A percentile compares a stretch with the other conserved stretches of the same genome.
phyloP scores from a whole-genome alignment of 2,113 vertebrate species.

The Tinamus guttatus region DNA sequence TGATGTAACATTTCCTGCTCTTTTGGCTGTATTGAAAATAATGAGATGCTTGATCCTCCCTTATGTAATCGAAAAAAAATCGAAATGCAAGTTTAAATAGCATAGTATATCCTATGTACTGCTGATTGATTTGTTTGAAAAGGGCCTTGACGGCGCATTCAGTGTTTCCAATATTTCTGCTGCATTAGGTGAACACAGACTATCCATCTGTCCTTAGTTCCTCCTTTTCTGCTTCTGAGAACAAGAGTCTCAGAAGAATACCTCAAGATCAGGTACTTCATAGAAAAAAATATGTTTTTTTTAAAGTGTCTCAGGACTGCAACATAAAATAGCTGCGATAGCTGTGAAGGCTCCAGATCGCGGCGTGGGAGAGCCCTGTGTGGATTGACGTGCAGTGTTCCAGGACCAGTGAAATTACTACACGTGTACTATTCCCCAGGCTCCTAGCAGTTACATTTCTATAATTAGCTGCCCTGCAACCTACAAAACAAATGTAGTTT shows the following conservation, averaged over 20 bases:
- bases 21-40: background rate
- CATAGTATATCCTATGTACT: background rate
- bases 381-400: background rate
- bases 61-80: background rate
- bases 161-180: background rate
- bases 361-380: background rate
- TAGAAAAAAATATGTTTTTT: background rate
- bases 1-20: constrained; percentile 8
- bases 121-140: background rate
- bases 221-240: background rate
- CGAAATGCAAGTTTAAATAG: background rate
- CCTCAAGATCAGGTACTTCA: background rate
- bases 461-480: constrained; percentile 46
- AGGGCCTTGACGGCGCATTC: background rate
- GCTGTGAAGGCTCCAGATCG: background rate
- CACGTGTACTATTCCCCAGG: background rate
- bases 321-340: background rate
- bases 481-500: constrained; percentile 45
- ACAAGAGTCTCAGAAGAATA: background rate
- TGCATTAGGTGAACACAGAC: background rate
- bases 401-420: background rate
- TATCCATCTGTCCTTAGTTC: background rate
- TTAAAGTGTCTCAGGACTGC: background rate
- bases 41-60: background rate
- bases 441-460: constrained; percentile 2